phyloP scores from a whole-genome alignment of 1,140 invertebrate species.

The Hesperophylax magnus region DNA sequence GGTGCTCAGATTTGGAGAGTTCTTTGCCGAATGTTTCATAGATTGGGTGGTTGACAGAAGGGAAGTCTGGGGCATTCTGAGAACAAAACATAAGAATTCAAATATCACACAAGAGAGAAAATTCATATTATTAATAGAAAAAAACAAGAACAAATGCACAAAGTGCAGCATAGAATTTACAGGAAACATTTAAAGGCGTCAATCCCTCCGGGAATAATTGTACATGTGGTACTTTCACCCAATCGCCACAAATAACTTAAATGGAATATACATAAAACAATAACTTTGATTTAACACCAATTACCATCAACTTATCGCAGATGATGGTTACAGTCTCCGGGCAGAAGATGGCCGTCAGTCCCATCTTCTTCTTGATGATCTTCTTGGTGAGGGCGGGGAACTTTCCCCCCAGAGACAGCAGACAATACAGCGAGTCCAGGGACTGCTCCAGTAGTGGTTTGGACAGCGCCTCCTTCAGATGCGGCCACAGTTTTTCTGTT shows the following conservation, averaged over 20 bases:
- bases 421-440: slow-evolving; percentile 70
- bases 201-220: background rate
- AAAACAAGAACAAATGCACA: background rate
- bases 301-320: slow-evolving; percentile 75
- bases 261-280: too few species aligned
- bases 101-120: background rate
- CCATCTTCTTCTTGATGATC: slow-evolving; percentile 72
- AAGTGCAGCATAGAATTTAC: background rate
- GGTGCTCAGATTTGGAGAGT: slow-evolving; percentile 66
- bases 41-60: slow-evolving; percentile 73
- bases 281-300: slow-evolving; percentile 48
- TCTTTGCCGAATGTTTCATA: slow-evolving; percentile 72
- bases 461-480: slow-evolving; percentile 73
- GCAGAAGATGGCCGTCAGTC: slow-evolving; percentile 69
- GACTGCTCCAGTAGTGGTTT: slow-evolving; percentile 71
- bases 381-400: slow-evolving; percentile 70
- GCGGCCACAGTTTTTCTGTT: slow-evolving; percentile 70
- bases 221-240: background rate
- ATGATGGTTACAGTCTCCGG: slow-evolving; percentile 71
- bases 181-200: background rate
- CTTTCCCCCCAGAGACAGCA: slow-evolving; percentile 65
- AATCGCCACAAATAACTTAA: too few species aligned
- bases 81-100: slow-evolving; percentile 56
- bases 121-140: slow-evolving; percentile 2
- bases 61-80: slow-evolving; percentile 73